Base-by-base conservation (phyloP, 53 echinoderm and acorn worm genomes). In the Echinometra lucunter region DNA sequence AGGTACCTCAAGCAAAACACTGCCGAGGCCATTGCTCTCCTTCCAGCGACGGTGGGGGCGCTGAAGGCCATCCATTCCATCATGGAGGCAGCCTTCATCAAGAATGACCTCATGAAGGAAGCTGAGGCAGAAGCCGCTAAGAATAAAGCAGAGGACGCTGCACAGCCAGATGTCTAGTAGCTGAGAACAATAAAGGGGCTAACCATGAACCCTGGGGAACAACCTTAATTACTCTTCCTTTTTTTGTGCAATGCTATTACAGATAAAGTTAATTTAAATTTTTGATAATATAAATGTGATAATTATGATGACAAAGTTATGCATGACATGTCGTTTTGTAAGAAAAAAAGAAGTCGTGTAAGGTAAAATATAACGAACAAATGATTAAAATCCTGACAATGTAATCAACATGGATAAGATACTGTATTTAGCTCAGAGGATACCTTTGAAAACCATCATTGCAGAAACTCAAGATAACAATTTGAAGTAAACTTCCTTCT, bases 101-200 rank as follows among this genome's bases (percentile, higher is more conserved):
- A 83, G 85, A 58, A 83, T 63, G 94, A 94, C 6, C 85, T 94
- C 56, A 94, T 94, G 94, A 94, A 94, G 66, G 94, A 94, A 82
- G 94, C 94, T 0, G 38, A 94, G 47, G 94, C 53, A 7, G 58
- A 94, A 57, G 94, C 94, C 9, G 85, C 66, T 16, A 82, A 56
- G 94, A 94, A 94, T 56, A 94, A 94, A 63, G 85, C 57, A 6
- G 94, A 94, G 66, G 94, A 94, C 67, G 94, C 94, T 7, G 66
- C 94, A 1, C 93, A 92, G 80, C 93, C 93, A 27, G 63, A 6
- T 3, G 92, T 69, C 27, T 60, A 91, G 42, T 28, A 13, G n/a
- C 30, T 3, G n/a, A 27, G 85, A 85, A 30, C 2, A 85, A 47
- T 1, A 47, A 7, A 5, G 85, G 85, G 49, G 85, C 27, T 3